Base-by-base conservation (phyloP, 2,888 invertebrate species). In the Phalangium opilio region DNA sequence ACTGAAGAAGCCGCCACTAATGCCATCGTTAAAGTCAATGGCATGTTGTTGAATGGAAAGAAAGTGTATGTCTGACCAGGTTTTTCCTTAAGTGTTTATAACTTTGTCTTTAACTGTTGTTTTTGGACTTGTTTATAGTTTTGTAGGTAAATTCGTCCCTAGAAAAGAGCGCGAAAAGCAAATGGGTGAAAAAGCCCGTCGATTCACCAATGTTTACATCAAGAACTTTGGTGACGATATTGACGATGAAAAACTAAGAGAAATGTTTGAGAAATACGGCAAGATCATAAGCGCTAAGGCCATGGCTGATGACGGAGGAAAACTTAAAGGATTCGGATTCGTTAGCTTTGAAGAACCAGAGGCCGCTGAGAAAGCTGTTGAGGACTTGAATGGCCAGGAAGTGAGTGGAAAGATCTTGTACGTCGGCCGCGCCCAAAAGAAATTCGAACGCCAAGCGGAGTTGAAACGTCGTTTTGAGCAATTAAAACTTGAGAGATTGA, bases 291-390 rank as follows among this genome's bases (percentile, higher is more conserved):
- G 87, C 65, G 83, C 84, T 64, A 87, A 84, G 70, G 85, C 74
- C 33, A 93, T 93, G 89, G 80, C 77, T 62, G 86, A 84, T 64
- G 89, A 90, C 57, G 84, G 45, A 15, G 90, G 90, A 7, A 82
- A 84, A 65, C 84, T 87, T n/a, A 85, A 89, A 67, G 96, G 98
- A 27, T 99, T 98, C 70, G 98, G 98, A 27, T 98, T 99, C 74
- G 96, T 98, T 47, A 93, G 93, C 39, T 99, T 85, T 70, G 91
- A 95, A 68, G 87, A 87, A 62, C 86, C 95, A 19, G 95, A 95
- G 67, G 81, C 82, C 53, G 96, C 96, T 48, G 93, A 93, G 65
- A 27, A 67, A 62, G 95, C 95, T 55, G 90, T 91, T 17, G 77
- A 81, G 58, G 87, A 86, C 45, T 70, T 96, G 45, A 90, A 96